Evolutionary conservation across 2,888 invertebrate species (phyloP).

Genomic region (Ichneumoninae sp.): DNA sequence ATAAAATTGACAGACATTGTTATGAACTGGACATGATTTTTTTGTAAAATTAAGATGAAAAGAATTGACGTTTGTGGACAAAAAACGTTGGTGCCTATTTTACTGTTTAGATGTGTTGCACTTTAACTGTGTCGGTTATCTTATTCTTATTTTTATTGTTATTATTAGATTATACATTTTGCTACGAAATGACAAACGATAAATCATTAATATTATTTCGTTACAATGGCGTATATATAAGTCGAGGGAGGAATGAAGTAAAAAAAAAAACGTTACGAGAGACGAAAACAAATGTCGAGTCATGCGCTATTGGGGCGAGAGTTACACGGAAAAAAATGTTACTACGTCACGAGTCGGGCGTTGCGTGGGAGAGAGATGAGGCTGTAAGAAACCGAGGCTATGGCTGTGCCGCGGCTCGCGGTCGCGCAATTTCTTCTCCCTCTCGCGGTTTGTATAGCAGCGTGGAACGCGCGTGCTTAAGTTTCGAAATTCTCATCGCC

Average conservation of each 20-base stretch:
- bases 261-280: not conserved
- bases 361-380: conserved; percentile 56
- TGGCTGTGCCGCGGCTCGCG: conserved; percentile 41
- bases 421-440: conserved; percentile 23
- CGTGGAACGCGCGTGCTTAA: conserved; percentile 34
- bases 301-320: conserved; percentile 18
- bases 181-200: conserved; percentile 1
- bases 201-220: conserved; percentile 16
- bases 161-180: not conserved
- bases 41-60: no score
- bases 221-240: not conserved
- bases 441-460: conserved; percentile 50
- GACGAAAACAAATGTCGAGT: conserved; percentile 35
- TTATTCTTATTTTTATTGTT: not conserved
- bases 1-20: no score
- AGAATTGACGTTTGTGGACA: no score
- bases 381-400: conserved; percentile 52
- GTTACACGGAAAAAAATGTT: conserved; percentile 17
- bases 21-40: no score
- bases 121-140: no score
- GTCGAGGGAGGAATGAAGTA: conserved; percentile 3
- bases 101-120: no score
- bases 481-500: conserved; percentile 55
- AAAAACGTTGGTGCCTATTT: no score
- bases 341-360: conserved; percentile 6